These are phyloP conservation scores for Drosophila heteroneura DNA, from an alignment of 2,888 invertebrate genomes.

Conservation along the genomic window DNA sequence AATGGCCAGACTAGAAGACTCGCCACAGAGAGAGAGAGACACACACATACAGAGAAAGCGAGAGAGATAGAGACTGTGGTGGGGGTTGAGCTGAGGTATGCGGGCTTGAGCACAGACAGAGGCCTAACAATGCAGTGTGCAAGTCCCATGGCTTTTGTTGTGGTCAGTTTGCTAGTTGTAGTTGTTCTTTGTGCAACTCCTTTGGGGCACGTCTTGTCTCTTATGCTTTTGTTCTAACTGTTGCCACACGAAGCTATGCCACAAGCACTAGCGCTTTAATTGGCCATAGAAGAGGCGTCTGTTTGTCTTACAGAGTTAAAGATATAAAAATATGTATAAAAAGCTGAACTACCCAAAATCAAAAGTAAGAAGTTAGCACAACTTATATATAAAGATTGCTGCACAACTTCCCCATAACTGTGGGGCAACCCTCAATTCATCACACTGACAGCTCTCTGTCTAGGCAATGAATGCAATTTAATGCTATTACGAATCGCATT, in stretches of 20 bases:
- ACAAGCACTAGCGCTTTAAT: constrained; percentile 46
- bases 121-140: constrained; percentile 64
- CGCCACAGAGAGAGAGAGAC: constrained; percentile 5
- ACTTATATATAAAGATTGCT: not conserved
- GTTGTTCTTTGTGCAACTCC: constrained; percentile 34
- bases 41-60: not conserved
- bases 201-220: constrained; percentile 50
- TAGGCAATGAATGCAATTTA: constrained; percentile 68
- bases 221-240: constrained; percentile 69
- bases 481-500: constrained; percentile 61
- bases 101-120: not conserved
- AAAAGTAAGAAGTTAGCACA: not conserved
- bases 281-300: constrained; percentile 48
- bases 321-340: not conserved
- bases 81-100: not conserved
- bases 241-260: constrained; percentile 41
- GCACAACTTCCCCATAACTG: not conserved
- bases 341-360: not conserved
- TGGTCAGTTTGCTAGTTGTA: constrained; percentile 58
- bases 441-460: constrained; percentile 28
- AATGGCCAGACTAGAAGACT: constrained; percentile 57
- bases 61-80: not conserved
- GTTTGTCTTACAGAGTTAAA: constrained; percentile 48
- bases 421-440: constrained; percentile 29
- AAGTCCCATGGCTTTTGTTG: constrained; percentile 64